Evolutionary conservation across 2,113 vertebrate genomes (phyloP).

Genomic region (Brachyistius frenatus): DNA sequence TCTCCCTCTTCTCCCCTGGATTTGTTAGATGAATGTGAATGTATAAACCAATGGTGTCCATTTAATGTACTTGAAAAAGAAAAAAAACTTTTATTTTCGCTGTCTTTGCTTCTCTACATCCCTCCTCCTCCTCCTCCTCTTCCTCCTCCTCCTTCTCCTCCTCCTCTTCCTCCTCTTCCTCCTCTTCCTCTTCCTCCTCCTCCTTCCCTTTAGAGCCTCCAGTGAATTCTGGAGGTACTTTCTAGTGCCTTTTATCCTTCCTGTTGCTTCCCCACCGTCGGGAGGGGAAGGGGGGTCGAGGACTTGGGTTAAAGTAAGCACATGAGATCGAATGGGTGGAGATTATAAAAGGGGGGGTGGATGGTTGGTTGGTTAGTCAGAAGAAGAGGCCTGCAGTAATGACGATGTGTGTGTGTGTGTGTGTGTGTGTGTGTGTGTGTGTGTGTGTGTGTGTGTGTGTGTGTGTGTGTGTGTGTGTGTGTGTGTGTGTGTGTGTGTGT

Average conservation of each 20-base stretch:
- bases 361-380: neutral
- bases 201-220: slow-evolving; percentile 42
- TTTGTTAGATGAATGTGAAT: slow-evolving; percentile 82
- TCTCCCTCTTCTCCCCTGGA: slow-evolving; percentile 60
- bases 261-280: slow-evolving; percentile 52
- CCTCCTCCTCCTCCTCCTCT: neutral
- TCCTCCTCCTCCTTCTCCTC: too few species aligned
- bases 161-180: neutral
- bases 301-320: slow-evolving; percentile 53
- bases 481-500: slow-evolving; percentile 8
- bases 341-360: slow-evolving; percentile 8
- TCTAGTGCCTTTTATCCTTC: slow-evolving; percentile 77
- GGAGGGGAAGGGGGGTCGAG: slow-evolving; percentile 2
- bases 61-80: slow-evolving; percentile 78
- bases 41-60: slow-evolving; percentile 78
- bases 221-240: slow-evolving; percentile 41
- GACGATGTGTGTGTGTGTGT: neutral
- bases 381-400: neutral
- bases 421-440: slow-evolving; percentile 8
- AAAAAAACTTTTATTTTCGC: slow-evolving; percentile 46
- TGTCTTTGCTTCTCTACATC: slow-evolving; percentile 5
- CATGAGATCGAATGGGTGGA: slow-evolving; percentile 24
- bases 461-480: slow-evolving; percentile 8
- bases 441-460: slow-evolving; percentile 8
- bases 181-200: too few species aligned